phyloP scores from a whole-genome alignment of 2,888 invertebrate species.

The Frankliniella intonsa region DNA sequence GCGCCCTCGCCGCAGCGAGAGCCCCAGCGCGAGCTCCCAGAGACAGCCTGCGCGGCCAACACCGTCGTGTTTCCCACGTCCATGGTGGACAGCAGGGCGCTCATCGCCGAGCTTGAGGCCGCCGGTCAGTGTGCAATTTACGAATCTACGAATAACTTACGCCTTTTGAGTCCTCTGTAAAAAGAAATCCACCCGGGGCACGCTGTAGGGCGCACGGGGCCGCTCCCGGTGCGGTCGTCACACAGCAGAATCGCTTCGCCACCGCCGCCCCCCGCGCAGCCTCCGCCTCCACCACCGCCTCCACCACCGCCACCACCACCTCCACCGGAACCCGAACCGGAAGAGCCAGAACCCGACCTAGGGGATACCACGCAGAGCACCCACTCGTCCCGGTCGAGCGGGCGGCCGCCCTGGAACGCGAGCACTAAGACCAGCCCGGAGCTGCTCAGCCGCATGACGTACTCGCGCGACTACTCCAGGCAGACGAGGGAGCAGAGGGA shows the following conservation, averaged over 20 bases:
- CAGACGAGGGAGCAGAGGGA: no score
- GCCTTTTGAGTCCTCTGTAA: no score
- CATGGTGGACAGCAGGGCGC: background rate
- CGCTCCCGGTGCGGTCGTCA: background rate
- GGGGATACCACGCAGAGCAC: no score
- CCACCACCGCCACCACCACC: background rate
- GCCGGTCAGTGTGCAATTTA: background rate
- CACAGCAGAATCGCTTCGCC: background rate
- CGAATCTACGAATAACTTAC: no score
- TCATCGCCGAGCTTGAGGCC: background rate
- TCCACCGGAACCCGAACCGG: background rate
- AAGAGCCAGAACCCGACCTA: background rate
- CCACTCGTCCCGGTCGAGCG: background rate
- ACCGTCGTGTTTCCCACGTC: slow-evolving; percentile 2
- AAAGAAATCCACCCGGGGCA: no score
- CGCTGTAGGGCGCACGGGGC: background rate
- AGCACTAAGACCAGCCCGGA: background rate
- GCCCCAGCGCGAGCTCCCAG: background rate
- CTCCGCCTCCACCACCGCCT: background rate
- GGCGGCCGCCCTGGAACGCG: slow-evolving; percentile 2
- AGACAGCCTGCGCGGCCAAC: background rate
- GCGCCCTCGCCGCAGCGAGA: background rate
- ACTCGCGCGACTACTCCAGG: background rate
- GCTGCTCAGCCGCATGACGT: background rate
- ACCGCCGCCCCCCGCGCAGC: background rate